Base-by-base conservation (phyloP, 1,140 invertebrate genomes). In the Drosophila bifasciata region DNA sequence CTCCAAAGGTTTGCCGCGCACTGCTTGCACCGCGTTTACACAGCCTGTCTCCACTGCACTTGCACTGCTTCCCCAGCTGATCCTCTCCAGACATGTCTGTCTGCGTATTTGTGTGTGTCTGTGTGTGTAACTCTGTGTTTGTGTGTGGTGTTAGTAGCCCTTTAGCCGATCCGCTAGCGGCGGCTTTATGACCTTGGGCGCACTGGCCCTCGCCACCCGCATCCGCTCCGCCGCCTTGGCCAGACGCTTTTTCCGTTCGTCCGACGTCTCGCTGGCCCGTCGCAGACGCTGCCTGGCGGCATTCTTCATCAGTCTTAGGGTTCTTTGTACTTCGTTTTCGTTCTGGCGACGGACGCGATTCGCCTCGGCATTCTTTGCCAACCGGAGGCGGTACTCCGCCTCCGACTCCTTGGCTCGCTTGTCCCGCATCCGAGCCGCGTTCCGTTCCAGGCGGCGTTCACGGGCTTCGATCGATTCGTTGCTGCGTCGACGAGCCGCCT, bases 221-320 rank as follows among this genome's bases (percentile, higher is more conserved):
- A 91, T 91, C 39, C 90, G 48, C 40, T 91, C 90, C 4, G 90
- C 90, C 3, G 90, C 86, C 55, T 91, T 91, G 7, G 93, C 92
- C 45, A 93, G 70, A n/a, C 93, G 91, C 39, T 88, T 83, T 25
- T 92, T 92, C 56, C 93, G 91, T 73, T 93, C 92, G 32, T 93
- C 92, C 6, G 90, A 70, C 2, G 92, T 91, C 71, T 93, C 93
- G 48, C 85, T 91, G 60, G 91, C 91, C 19, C 91, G 76, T 25
- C 91, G 75, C 75, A 91, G 63, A 49, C 90, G 73, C 73, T 91
- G 91, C 7, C 91, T 56, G 45, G 90, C 91, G 32, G 91, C 91
- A 52, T 91, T 91, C 77, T 91, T 91, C 89, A 91, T 91, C 90
- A 91, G 90, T 91, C 91, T 91, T 88, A 91, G 70, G 78, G 91